Evolutionary conservation across 2,888 invertebrate genomes (phyloP).

Genomic region (Physocephala rufipes): DNA sequence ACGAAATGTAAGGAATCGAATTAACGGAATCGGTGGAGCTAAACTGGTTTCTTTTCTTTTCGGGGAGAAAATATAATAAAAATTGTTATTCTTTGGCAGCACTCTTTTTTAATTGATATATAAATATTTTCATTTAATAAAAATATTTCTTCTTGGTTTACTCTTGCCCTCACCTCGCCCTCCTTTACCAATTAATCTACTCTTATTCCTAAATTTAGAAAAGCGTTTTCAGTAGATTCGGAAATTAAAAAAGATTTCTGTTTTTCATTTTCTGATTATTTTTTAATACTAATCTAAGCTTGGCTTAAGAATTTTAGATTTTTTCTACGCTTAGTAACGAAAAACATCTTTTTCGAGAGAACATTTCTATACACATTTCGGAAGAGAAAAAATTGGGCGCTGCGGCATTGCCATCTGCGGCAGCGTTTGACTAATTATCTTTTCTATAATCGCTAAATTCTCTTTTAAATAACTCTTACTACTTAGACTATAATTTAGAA

Average conservation of each 20-base stretch:
- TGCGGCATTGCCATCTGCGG: conserved; percentile 25
- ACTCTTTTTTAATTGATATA: conserved; percentile 27
- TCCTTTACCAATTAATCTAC: not conserved
- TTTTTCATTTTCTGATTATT: too few relatives aligned
- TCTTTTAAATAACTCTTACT: conserved; percentile 41
- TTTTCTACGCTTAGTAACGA: conserved; percentile 31
- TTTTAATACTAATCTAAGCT: conserved; percentile 10
- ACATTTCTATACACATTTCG: conserved; percentile 27
- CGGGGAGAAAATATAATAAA: too few relatives aligned
- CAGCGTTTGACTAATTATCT: conserved; percentile 29
- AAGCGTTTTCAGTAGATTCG: conserved; percentile 13
- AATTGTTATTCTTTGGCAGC: conserved; percentile 35
- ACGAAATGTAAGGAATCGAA: too few relatives aligned
- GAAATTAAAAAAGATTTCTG: not conserved
- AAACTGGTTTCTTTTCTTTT: not conserved
- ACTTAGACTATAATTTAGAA: conserved; percentile 41
- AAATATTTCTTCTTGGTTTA: not conserved
- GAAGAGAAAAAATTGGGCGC: conserved; percentile 1
- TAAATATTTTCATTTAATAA: conserved; percentile 31
- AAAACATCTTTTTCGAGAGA: not conserved
- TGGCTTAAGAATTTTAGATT: conserved; percentile 27
- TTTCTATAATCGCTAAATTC: conserved; percentile 32
- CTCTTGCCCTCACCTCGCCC: not conserved
- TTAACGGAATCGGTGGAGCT: not conserved
- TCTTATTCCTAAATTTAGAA: not conserved